These are phyloP conservation scores for Erethizon dorsatum DNA, from an alignment of 2,797 vertebrate genomes.

Conservation along the genomic window DNA sequence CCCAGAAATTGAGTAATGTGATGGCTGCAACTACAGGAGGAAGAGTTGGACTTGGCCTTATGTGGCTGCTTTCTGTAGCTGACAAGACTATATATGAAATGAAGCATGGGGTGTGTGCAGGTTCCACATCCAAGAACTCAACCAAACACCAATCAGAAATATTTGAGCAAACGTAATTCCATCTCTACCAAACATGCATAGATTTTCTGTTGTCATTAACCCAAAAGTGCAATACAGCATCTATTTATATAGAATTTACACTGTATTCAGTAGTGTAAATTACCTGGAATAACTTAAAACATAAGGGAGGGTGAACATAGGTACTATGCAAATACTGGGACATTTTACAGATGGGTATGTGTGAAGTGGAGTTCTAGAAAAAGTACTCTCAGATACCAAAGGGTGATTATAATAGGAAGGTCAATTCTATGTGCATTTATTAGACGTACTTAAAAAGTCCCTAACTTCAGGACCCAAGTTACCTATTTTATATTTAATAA, in stretches of 20 bases:
- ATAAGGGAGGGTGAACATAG: too few species aligned
- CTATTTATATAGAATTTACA: background rate
- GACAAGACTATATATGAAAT: background rate
- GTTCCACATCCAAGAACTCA: background rate
- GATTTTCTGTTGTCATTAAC: background rate
- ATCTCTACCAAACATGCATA: background rate
- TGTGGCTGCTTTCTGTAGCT: background rate
- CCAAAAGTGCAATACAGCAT: background rate
- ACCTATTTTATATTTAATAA: background rate
- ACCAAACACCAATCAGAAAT: background rate
- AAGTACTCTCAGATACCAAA: background rate
- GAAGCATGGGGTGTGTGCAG: background rate
- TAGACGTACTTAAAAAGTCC: background rate
- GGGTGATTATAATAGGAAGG: background rate
- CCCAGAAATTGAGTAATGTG: background rate
- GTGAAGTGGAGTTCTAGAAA: background rate
- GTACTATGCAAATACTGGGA: background rate
- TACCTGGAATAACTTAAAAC: background rate
- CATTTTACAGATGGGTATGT: background rate
- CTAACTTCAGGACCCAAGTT: background rate
- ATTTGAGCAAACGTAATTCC: background rate
- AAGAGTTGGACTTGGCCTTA: background rate
- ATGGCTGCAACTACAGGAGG: background rate
- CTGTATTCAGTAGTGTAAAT: background rate
- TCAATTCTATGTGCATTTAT: background rate